phyloP scores from a whole-genome alignment of 2,797 vertebrate genomes.

The Myotis myotis region DNA sequence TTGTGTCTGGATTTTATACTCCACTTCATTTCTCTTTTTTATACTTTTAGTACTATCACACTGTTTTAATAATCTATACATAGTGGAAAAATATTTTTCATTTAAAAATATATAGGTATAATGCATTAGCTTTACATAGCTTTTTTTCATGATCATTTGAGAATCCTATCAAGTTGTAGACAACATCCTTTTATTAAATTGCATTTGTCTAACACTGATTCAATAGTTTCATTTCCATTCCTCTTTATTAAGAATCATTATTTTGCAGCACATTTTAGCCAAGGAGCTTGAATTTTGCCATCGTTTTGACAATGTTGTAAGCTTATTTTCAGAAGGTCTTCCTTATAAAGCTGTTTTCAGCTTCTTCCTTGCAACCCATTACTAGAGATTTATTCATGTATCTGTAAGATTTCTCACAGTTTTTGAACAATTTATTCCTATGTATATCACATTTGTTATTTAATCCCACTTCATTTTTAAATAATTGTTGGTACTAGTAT shows the following conservation, averaged over 20 bases:
- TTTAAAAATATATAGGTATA: neutral
- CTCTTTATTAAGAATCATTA: neutral
- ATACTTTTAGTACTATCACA: neutral
- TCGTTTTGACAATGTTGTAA: neutral
- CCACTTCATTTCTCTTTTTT: neutral
- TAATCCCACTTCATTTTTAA: slow-evolving; percentile 5
- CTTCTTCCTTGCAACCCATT: neutral
- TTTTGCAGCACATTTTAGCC: neutral
- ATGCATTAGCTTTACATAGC: neutral
- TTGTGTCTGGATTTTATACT: neutral
- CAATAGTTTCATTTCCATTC: neutral
- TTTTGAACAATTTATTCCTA: neutral
- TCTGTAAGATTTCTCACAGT: neutral
- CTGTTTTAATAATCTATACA: neutral
- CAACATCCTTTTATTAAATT: neutral
- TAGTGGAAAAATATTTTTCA: neutral
- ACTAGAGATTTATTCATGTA: neutral
- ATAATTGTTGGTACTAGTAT: neutral
- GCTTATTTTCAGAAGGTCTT: neutral
- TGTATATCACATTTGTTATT: neutral
- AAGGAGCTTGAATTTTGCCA: neutral
- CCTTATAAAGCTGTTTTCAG: neutral
- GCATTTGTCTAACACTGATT: neutral
- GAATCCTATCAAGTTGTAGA: neutral
- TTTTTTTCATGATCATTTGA: slow-evolving; percentile 19